These are phyloP conservation scores for Ursus arctos DNA, from an alignment of 2,113 vertebrate genomes.

Conservation along the genomic window DNA sequence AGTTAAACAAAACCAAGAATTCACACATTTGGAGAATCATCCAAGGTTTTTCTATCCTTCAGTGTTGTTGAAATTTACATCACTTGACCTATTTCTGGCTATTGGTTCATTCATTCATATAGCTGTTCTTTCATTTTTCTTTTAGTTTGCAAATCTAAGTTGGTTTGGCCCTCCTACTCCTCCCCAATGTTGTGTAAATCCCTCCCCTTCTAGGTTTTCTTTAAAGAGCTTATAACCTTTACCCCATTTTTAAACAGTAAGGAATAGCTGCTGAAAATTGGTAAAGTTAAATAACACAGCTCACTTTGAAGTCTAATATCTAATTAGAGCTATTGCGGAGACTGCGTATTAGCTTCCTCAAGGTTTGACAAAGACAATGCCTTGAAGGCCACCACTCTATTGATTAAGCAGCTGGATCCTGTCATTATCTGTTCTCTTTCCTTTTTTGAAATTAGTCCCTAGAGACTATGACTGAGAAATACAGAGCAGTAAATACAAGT, in stretches of 20 bases:
- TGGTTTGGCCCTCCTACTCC: not conserved
- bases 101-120: not conserved
- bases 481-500: not conserved
- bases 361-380: conserved; percentile 2
- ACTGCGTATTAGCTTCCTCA: not conserved
- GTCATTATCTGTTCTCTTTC: not conserved
- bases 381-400: not conserved
- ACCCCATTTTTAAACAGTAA: conserved; percentile 24
- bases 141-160: not conserved
- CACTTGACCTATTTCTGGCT: conserved; percentile 2
- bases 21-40: not conserved
- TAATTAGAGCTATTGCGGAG: conserved; percentile 42
- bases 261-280: conserved; percentile 4
- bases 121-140: not conserved
- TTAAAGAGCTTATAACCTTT: conserved; percentile 38
- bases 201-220: not conserved
- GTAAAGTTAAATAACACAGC: conserved; percentile 26
- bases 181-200: not conserved
- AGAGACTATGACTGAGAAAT: not conserved
- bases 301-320: conserved; percentile 42
- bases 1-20: not conserved
- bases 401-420: conserved; percentile 40
- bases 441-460: conserved; percentile 34
- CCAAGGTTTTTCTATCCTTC: not conserved
- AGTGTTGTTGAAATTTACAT: not conserved